Evolutionary conservation across 2,797 vertebrate genomes (phyloP).

Genomic region (Apogon hyalosoma): DNA sequence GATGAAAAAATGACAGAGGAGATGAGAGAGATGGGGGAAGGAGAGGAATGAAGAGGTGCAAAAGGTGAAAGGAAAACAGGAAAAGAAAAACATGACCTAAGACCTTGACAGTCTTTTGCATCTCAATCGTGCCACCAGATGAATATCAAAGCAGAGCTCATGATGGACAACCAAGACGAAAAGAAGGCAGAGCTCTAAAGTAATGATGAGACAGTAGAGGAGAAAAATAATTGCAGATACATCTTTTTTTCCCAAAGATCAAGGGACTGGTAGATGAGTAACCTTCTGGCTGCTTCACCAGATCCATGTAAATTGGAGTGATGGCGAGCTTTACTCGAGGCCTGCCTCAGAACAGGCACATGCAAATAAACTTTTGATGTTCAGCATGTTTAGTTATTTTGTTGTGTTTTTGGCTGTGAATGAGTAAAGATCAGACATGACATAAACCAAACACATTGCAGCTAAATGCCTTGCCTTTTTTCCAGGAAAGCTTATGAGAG

Average conservation of each 20-base stretch:
- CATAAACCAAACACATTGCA: slow-evolving; percentile 8
- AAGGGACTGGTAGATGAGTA: slow-evolving; percentile 54
- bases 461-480: not conserved
- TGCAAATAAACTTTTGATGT: slow-evolving; percentile 38
- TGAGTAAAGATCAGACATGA: slow-evolving; percentile 6
- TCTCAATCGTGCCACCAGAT: slow-evolving; percentile 66
- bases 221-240: slow-evolving; percentile 70
- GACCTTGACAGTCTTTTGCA: slow-evolving; percentile 64
- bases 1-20: slow-evolving; percentile 3
- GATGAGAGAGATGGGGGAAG: not conserved
- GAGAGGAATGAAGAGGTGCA: slow-evolving; percentile 9
- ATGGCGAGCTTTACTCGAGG: slow-evolving; percentile 17
- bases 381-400: slow-evolving; percentile 14
- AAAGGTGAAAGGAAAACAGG: slow-evolving; percentile 46
- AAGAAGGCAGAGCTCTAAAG: slow-evolving; percentile 50
- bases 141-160: slow-evolving; percentile 81
- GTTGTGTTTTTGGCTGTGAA: slow-evolving; percentile 18
- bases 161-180: slow-evolving; percentile 71
- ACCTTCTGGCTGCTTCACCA: slow-evolving; percentile 47
- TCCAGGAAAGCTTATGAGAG: not conserved
- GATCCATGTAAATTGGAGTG: slow-evolving; percentile 55
- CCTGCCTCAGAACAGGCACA: slow-evolving; percentile 14
- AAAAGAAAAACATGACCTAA: slow-evolving; percentile 57
- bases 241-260: slow-evolving; percentile 66
- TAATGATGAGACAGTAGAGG: slow-evolving; percentile 64